These are phyloP conservation scores for Caenorhabditis doughertyi DNA, from an alignment of 2,888 invertebrate genomes.

Conservation along the genomic window DNA sequence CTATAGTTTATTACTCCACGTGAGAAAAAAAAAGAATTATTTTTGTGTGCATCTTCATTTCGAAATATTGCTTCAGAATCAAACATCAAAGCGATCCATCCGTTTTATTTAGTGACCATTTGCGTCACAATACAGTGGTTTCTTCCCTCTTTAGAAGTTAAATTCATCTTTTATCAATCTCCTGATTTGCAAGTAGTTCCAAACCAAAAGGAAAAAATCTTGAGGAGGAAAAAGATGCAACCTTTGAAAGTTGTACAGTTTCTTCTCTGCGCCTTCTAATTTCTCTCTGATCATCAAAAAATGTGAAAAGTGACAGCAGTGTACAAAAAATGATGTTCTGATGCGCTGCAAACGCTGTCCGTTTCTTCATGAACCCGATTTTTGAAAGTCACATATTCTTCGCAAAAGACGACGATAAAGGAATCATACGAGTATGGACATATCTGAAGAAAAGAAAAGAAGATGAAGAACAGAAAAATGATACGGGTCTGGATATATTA, in stretches of 20 bases:
- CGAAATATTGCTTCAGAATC: conserved; percentile 3
- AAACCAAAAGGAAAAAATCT: not conserved
- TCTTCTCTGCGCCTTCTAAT: conserved; percentile 2
- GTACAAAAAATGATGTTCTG: conserved; percentile 24
- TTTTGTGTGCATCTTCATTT: conserved; percentile 9
- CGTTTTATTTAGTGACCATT: conserved; percentile 38
- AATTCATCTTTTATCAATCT: not conserved
- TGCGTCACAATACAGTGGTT: conserved; percentile 33
- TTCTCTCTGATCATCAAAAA: not conserved
- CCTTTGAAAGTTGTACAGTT: conserved; percentile 25
- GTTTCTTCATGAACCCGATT: conserved; percentile 16
- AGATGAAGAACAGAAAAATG: not conserved
- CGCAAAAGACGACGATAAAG: not conserved
- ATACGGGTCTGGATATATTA: conserved; percentile 4
- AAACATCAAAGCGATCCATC: conserved; percentile 36
- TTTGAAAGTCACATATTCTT: conserved; percentile 35
- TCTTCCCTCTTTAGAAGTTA: conserved; percentile 41
- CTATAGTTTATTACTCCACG: conserved; percentile 15
- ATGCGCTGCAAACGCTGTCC: conserved; percentile 18
- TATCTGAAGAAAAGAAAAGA: not conserved
- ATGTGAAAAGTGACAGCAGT: conserved; percentile 1
- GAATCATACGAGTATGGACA: conserved; percentile 17
- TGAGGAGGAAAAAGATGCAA: conserved; percentile 19
- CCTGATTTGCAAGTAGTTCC: not conserved
- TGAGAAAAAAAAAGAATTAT: conserved; percentile 14